Conservation (phyloP, 2,888 invertebrate genomes). For the Caenorhabditis drosophilae region DNA sequence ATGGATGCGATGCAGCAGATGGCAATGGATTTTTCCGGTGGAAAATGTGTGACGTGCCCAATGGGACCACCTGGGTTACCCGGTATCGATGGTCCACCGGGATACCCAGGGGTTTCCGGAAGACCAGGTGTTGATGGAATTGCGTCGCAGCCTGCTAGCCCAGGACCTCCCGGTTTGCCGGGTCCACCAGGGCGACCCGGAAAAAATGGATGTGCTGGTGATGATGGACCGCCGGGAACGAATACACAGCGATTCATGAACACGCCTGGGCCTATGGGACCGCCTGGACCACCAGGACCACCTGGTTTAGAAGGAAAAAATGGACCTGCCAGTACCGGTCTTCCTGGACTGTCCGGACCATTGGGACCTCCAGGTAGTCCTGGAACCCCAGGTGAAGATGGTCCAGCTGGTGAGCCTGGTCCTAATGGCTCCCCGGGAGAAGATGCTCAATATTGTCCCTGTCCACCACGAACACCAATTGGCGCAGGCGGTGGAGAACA, state of each 20-base stretch:
- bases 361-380: background rate
- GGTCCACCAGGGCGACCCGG: slow-evolving; percentile 15
- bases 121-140: background rate
- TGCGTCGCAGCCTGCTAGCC: background rate
- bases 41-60: background rate
- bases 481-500: background rate
- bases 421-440: slow-evolving; percentile 33
- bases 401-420: slow-evolving; percentile 15
- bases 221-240: slow-evolving; percentile 14
- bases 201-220: slow-evolving; percentile 19
- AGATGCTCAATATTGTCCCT: slow-evolving; percentile 47
- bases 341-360: background rate
- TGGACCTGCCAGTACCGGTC: background rate
- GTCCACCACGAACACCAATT: slow-evolving; percentile 36
- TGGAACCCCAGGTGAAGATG: slow-evolving; percentile 24
- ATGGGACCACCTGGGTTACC: slow-evolving; percentile 22
- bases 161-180: background rate
- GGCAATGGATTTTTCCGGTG: slow-evolving; percentile 22
- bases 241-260: background rate
- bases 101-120: slow-evolving; percentile 5
- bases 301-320: background rate
- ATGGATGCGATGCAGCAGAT: slow-evolving; percentile 27
- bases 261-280: slow-evolving; percentile 9
- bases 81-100: slow-evolving; percentile 27
- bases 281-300: slow-evolving; percentile 5